Base-by-base conservation (phyloP, 2,113 vertebrate genomes). In the Bothrops jararaca region DNA sequence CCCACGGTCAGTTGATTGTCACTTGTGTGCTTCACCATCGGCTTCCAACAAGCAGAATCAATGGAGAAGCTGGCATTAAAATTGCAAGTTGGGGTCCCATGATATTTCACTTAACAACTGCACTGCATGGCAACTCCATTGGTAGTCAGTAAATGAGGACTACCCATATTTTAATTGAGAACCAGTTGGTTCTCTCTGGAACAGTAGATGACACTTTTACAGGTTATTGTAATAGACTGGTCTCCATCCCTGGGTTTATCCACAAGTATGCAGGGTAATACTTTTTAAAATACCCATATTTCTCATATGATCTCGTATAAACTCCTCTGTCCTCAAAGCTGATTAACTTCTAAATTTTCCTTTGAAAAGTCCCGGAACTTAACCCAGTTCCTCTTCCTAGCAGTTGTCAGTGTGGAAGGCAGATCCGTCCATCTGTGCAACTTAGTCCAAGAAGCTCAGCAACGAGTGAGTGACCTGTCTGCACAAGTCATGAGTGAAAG, bases 371-470 rank as follows among this genome's bases (percentile, higher is more conserved):
- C 53, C 69, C 45, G 8, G 24, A 26, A 0, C 5, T 86, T 23
- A 88, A 45, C 34, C 20, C 54, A 12, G 69, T 95, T 91, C 90
- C 90, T 29, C 95, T 52, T 64, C 93, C 90, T 91, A 45, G 60
- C 92, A 99, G 99, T 99, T 94, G 96, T 98, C 95, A 98, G 96
- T 39, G 97, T 97, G 95, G 99, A 99, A 94, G 98, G 98, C 95
- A 97, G 99, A n/a, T 98, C 97, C 1, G 94, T 95, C 90, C 99
- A 98, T 96, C 98, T 99, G 93, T 96, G 93, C 94, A 94, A 96
- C 0, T 95, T 99, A 97, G 98, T 99, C 56, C 96, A 97, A 95
- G 99, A 99, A 97, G 98, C 99, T 4, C 98, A 99, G 96, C 98
- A 97, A 89, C 97, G 98, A 26, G 98, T 98, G 58, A 97, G 91